Evolutionary conservation across 2,888 invertebrate genomes (phyloP).

Genomic region (Cheilosia grossa): DNA sequence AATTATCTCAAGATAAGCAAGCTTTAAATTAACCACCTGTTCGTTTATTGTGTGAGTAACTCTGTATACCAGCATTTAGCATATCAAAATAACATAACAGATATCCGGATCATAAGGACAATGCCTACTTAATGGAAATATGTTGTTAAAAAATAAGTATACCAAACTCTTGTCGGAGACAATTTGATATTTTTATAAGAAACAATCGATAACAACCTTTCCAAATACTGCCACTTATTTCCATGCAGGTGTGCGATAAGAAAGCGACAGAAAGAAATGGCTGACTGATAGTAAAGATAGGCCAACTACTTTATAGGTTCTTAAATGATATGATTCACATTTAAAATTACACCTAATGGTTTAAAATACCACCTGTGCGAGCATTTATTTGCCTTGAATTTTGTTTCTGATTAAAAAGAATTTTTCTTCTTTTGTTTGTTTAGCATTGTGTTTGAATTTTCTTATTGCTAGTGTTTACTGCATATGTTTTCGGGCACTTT

Average conservation of each 20-base stretch:
- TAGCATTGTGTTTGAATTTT: too few species aligned
- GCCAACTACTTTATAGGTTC: conserved; percentile 11
- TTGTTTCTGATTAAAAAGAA: too few species aligned
- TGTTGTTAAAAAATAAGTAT: not conserved
- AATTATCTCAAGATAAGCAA: too few species aligned
- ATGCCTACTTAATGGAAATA: not conserved
- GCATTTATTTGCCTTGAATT: not conserved
- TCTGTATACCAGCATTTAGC: too few species aligned
- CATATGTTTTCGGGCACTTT: too few species aligned
- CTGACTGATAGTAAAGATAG: conserved; percentile 55
- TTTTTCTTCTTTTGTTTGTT: too few species aligned
- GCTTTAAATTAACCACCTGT: too few species aligned
- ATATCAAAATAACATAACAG: too few species aligned
- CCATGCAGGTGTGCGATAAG: conserved; percentile 67
- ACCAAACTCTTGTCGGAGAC: not conserved
- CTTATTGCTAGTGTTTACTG: too few species aligned
- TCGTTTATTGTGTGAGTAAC: too few species aligned
- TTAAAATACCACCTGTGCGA: conserved; percentile 38
- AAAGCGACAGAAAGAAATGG: conserved; percentile 26
- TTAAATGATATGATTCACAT: conserved; percentile 33
- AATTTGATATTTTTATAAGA: conserved; percentile 25
- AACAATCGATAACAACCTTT: conserved; percentile 13
- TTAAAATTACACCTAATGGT: conserved; percentile 1
- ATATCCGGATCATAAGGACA: too few species aligned
- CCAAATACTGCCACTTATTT: conserved; percentile 24